Percentiles rank a stretch among this genome's conserved stretches.
Conservation (phyloP, 2,113 vertebrate genomes). For the Festucalex cinctus region DNA sequence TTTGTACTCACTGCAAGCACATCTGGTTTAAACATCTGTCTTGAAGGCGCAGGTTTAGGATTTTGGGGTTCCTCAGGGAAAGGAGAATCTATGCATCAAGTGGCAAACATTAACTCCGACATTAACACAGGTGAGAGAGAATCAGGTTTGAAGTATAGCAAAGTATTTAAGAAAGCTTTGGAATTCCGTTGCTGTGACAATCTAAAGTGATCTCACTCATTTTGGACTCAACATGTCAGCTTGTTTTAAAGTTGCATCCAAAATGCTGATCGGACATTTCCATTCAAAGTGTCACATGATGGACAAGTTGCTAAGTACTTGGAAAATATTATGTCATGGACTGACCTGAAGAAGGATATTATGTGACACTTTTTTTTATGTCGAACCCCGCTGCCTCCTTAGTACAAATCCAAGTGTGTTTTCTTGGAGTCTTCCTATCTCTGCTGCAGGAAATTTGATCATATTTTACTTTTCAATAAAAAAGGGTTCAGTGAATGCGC, state of each 20-base stretch:
- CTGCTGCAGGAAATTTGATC: background rate
- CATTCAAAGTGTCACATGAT: slow-evolving; percentile 32
- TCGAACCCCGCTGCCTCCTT: background rate
- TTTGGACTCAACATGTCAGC: slow-evolving; percentile 17
- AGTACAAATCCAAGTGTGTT: background rate
- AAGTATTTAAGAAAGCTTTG: background rate
- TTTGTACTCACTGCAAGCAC: slow-evolving; percentile 44
- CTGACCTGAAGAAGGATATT: background rate
- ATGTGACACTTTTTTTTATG: background rate
- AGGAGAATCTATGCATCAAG: slow-evolving; percentile 27
- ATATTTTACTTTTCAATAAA: too few species aligned
- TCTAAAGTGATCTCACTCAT: slow-evolving; percentile 7
- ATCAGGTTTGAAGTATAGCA: background rate
- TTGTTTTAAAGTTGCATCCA: slow-evolving; percentile 31
- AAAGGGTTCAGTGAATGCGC: too few species aligned
- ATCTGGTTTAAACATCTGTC: slow-evolving; percentile 70
- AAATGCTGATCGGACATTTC: slow-evolving; percentile 45
- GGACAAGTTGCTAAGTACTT: slow-evolving; percentile 1
- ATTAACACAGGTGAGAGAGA: slow-evolving; percentile 10
- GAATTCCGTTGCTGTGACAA: background rate
- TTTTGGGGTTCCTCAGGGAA: slow-evolving; percentile 27
- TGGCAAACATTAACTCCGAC: slow-evolving; percentile 18
- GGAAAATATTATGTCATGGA: slow-evolving; percentile 18
- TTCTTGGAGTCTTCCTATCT: background rate
- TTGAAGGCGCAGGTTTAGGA: slow-evolving; percentile 32